These are phyloP conservation scores for Eugnorisma glareosa DNA, from an alignment of 2,888 invertebrate genomes.

Conservation along the genomic window DNA sequence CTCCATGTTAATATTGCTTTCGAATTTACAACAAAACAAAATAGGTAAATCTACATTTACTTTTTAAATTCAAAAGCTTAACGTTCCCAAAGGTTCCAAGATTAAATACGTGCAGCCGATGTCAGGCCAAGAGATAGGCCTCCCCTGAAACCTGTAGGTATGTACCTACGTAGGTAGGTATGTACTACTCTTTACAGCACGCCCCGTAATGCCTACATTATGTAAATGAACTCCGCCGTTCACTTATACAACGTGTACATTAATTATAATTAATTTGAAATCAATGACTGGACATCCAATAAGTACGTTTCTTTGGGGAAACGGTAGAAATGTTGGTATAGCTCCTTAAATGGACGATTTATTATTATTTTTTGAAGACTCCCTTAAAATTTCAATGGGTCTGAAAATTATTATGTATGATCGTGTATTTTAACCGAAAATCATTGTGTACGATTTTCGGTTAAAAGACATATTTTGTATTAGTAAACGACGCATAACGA, in stretches of 20 bases:
- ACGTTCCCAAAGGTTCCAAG: constrained; percentile 10
- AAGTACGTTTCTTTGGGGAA: constrained; percentile 20
- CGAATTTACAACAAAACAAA: background rate
- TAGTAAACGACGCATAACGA: background rate
- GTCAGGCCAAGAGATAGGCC: constrained; percentile 40
- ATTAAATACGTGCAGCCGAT: constrained; percentile 51
- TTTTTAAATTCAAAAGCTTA: constrained; percentile 4
- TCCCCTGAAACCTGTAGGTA: constrained; percentile 59
- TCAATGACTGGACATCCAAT: constrained; percentile 31
- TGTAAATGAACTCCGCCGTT: constrained; percentile 68
- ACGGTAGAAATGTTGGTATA: constrained; percentile 4
- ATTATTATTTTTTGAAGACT: background rate
- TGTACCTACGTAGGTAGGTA: background rate
- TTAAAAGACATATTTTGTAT: background rate
- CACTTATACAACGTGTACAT: constrained; percentile 63
- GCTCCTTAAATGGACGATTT: background rate
- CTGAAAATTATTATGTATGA: background rate
- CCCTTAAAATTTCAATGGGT: background rate
- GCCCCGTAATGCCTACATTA: constrained; percentile 70
- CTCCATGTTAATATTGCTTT: background rate
- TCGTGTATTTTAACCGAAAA: too few relatives aligned
- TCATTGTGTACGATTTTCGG: background rate
- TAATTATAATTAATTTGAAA: constrained; percentile 64
- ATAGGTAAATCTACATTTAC: background rate
- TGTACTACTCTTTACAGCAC: constrained; percentile 57